Evolutionary conservation across 2,888 invertebrate genomes (phyloP).

Genomic region (Sarcophaga carnaria): DNA sequence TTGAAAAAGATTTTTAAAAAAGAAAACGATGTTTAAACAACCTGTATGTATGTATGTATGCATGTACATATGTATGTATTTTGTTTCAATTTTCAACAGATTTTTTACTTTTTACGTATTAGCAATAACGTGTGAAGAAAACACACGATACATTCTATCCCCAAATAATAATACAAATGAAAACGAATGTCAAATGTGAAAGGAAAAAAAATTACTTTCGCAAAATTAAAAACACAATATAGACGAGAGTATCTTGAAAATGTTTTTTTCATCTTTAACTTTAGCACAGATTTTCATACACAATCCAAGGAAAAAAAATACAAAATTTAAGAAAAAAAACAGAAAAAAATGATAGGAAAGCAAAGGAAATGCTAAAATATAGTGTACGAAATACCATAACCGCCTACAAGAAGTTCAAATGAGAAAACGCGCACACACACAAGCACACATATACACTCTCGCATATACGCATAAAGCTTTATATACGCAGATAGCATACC

Average conservation of each 20-base stretch:
- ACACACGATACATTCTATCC: too few relatives aligned
- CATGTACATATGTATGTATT: too few relatives aligned
- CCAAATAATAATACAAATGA: too few relatives aligned
- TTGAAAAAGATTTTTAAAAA: too few relatives aligned
- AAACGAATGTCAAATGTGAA: not conserved
- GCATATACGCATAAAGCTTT: not conserved
- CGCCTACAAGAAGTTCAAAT: slow-evolving; percentile 50
- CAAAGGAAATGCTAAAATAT: slow-evolving; percentile 1
- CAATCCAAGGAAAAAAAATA: too few relatives aligned
- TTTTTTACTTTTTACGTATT: slow-evolving; percentile 2
- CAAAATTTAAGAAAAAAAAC: too few relatives aligned
- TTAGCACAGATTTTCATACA: slow-evolving; percentile 33
- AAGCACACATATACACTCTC: not conserved
- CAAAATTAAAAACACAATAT: slow-evolving; percentile 2
- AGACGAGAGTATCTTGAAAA: slow-evolving; percentile 25
- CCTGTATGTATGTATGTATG: too few relatives aligned
- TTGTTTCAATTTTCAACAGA: slow-evolving; percentile 13
- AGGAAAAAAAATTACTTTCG: not conserved
- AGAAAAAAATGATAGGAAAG: not conserved
- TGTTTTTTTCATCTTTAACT: slow-evolving; percentile 27
- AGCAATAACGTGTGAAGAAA: too few relatives aligned
- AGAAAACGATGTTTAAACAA: too few relatives aligned
- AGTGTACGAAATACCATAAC: slow-evolving; percentile 32
- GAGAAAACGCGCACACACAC: not conserved
- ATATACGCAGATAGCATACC: not conserved